A percentile compares a stretch with the other conserved stretches of the same genome.
phyloP scores from a whole-genome alignment of 2,888 invertebrate genomes.

The Oscheius sp. region DNA sequence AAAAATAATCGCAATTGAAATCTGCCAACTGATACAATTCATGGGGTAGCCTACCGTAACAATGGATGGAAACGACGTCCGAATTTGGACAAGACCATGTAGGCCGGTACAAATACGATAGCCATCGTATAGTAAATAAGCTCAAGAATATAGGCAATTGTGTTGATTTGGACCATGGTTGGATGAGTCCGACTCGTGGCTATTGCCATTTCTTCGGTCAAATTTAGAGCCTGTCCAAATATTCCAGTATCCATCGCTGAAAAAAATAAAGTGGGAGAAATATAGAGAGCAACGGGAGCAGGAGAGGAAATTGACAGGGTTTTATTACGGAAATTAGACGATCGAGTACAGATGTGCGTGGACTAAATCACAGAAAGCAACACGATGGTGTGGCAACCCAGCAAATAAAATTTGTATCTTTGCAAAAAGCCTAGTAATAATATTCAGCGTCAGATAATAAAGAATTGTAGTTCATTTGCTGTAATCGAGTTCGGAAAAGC shows the following conservation, averaged over 20 bases:
- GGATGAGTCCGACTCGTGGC: slow-evolving; percentile 18
- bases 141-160: slow-evolving; percentile 23
- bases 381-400: no score
- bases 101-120: slow-evolving; percentile 18
- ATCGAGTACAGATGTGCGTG: slow-evolving; percentile 2
- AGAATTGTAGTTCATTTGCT: no score
- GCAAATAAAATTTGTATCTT: no score
- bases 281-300: no score
- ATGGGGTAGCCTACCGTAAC: background rate
- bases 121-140: slow-evolving; percentile 7
- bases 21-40: background rate
- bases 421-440: no score
- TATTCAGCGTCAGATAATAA: no score
- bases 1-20: slow-evolving; percentile 17
- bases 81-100: slow-evolving; percentile 16
- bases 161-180: slow-evolving; percentile 20
- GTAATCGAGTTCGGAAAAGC: no score
- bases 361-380: background rate
- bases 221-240: background rate
- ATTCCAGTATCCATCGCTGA: background rate
- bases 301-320: background rate
- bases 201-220: slow-evolving; percentile 9
- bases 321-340: background rate
- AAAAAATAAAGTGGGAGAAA: background rate
- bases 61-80: slow-evolving; percentile 24